These are phyloP conservation scores for Dendroctonus ponderosae DNA, from an alignment of 1,140 invertebrate species.

Conservation along the genomic window DNA sequence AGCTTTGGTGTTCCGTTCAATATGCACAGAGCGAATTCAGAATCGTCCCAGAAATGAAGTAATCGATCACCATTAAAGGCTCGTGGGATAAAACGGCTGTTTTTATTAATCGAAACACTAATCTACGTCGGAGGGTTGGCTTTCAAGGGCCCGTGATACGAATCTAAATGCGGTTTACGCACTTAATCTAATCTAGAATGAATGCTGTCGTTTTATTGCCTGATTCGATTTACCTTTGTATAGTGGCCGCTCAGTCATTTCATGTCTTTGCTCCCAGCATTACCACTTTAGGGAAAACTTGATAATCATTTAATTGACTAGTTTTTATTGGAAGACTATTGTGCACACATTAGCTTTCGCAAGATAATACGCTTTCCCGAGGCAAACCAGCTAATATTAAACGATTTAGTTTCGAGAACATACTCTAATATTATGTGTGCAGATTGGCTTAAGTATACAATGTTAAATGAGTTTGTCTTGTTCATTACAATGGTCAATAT, in stretches of 20 bases:
- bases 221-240: constrained; percentile 11
- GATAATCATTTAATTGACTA: too few relatives aligned
- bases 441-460: too few relatives aligned
- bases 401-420: too few relatives aligned
- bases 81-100: constrained; percentile 18
- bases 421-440: too few relatives aligned
- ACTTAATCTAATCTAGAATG: constrained; percentile 14
- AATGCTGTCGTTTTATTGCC: constrained; percentile 7
- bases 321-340: too few relatives aligned
- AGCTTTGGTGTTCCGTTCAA: neutral
- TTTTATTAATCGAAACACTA: constrained; percentile 24
- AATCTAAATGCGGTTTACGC: constrained; percentile 22
- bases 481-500: too few relatives aligned
- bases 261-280: too few relatives aligned
- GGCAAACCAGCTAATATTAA: too few relatives aligned
- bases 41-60: constrained; percentile 11
- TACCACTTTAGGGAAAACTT: too few relatives aligned
- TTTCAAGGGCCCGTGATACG: constrained; percentile 9
- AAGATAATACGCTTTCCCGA: neutral
- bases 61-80: constrained; percentile 25
- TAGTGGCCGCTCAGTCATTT: constrained; percentile 4
- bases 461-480: too few relatives aligned
- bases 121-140: constrained; percentile 16
- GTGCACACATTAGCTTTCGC: too few relatives aligned
- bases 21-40: neutral